A percentile compares a stretch with the other conserved stretches of the same genome.
Conservation (phyloP, 2,113 vertebrate genomes). For the rat (Rattus norvegicus) region DNA sequence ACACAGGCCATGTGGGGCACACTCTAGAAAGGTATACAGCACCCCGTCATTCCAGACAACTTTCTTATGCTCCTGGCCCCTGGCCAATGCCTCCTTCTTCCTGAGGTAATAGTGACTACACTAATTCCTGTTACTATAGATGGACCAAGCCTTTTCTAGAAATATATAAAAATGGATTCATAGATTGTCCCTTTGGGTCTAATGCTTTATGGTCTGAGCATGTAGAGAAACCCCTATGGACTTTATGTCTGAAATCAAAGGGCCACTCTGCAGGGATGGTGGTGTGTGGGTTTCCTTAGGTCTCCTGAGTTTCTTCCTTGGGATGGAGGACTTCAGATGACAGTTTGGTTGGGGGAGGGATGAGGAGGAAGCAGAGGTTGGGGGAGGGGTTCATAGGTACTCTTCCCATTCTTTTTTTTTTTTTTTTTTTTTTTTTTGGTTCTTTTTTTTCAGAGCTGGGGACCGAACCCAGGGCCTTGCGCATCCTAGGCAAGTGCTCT, state of each 20-base stretch:
- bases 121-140: background rate
- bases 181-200: background rate
- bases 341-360: background rate
- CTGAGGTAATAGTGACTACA: background rate
- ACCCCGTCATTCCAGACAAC: background rate
- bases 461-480: too few species aligned
- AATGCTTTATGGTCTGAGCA: background rate
- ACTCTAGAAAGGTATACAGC: background rate
- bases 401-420: background rate
- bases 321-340: background rate
- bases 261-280: background rate
- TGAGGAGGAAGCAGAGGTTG: background rate
- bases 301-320: background rate
- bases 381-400: background rate
- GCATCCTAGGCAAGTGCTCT: too few species aligned
- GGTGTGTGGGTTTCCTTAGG: background rate
- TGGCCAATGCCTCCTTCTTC: background rate
- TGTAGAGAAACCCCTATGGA: background rate
- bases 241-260: background rate
- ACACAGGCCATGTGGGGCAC: background rate
- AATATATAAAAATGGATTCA: background rate
- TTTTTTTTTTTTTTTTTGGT: too few species aligned
- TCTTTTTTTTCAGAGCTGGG: too few species aligned
- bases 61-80: background rate
- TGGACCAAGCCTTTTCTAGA: constrained; percentile 8